Evolutionary conservation across 1,140 invertebrate species (phyloP).

Genomic region (Helicoverpa armigera): DNA sequence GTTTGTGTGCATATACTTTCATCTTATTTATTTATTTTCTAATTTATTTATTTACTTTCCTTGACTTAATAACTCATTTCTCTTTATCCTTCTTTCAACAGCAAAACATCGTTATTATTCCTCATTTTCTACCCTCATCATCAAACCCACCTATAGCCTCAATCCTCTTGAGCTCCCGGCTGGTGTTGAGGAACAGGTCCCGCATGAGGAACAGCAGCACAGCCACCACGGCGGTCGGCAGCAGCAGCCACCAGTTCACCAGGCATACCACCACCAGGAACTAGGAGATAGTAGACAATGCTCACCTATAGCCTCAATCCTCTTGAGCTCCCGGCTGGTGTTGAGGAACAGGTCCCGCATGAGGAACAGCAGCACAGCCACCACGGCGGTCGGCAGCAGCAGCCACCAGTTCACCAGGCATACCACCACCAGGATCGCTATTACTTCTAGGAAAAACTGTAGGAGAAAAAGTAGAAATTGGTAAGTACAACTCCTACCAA

Average conservation of each 20-base stretch:
- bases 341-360: conserved; percentile 92
- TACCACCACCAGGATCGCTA: conserved; percentile 90
- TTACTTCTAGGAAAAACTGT: conserved; percentile 89
- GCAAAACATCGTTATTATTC: too few species aligned
- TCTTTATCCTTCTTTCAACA: too few species aligned
- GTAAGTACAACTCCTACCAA: too few species aligned
- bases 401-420: conserved; percentile 94
- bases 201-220: conserved; percentile 90
- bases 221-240: conserved; percentile 91
- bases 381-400: conserved; percentile 90
- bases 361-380: conserved; percentile 90
- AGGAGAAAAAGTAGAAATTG: conserved; percentile 36
- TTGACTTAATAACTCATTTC: too few species aligned
- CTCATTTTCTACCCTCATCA: too few species aligned
- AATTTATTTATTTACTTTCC: too few species aligned
- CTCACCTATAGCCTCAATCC: conserved; percentile 94
- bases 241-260: conserved; percentile 92
- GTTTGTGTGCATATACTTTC: too few species aligned
- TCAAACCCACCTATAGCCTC: conserved; percentile 94
- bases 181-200: conserved; percentile 92
- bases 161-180: conserved; percentile 93
- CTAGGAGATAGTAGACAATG: conserved; percentile 15
- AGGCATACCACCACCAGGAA: conserved; percentile 91
- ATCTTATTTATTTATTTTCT: too few species aligned
- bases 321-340: conserved; percentile 94